These are phyloP conservation scores for Campylorhamphus procurvoides DNA, from an alignment of 2,113 vertebrate species.

Conservation along the genomic window DNA sequence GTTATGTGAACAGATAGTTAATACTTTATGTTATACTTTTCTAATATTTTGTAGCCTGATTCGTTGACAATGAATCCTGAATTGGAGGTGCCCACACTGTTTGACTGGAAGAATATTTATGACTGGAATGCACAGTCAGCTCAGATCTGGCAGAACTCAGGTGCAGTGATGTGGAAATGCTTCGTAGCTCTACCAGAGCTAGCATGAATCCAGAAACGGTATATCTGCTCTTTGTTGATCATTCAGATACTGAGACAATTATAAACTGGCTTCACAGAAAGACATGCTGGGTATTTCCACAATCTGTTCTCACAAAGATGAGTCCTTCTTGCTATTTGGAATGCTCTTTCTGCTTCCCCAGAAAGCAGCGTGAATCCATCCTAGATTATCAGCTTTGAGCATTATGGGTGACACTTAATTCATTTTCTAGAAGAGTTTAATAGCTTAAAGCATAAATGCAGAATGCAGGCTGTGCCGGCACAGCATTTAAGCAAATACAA, in stretches of 20 bases:
- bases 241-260: neutral
- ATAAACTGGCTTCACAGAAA: neutral
- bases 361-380: neutral
- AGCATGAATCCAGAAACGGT: neutral
- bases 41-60: neutral
- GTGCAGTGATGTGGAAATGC: neutral
- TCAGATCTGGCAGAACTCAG: neutral
- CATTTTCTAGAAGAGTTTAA: neutral
- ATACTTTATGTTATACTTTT: neutral
- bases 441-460: neutral
- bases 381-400: neutral
- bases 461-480: neutral
- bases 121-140: neutral
- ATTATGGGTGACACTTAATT: neutral
- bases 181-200: neutral
- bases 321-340: neutral
- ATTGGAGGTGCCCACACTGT: neutral
- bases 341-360: neutral
- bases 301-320: neutral
- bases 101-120: neutral
- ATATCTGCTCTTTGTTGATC: neutral
- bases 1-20: neutral
- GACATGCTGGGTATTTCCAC: neutral
- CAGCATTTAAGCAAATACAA: neutral
- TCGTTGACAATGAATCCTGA: neutral